phyloP scores from a whole-genome alignment of 2,888 invertebrate genomes.

The Noctua pronuba region DNA sequence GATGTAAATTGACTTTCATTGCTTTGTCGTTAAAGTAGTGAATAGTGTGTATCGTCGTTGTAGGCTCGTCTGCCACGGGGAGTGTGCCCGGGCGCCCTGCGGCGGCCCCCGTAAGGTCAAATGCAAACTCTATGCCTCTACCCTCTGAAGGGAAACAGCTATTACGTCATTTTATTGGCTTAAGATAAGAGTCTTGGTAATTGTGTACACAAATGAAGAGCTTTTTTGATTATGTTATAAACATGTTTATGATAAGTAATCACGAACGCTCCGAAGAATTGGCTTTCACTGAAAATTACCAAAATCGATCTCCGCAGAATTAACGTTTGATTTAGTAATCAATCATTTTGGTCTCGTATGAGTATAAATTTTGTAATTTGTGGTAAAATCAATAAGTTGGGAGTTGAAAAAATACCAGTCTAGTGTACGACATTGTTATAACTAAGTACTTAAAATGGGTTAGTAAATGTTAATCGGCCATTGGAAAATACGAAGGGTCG shows the following conservation, averaged over 20 bases:
- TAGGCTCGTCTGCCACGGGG: slow-evolving; percentile 58
- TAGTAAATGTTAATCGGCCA: background rate
- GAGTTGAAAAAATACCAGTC: background rate
- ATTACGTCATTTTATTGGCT: slow-evolving; percentile 78
- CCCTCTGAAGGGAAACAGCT: slow-evolving; percentile 72
- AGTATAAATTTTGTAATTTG: slow-evolving; percentile 1
- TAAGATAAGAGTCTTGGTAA: slow-evolving; percentile 74
- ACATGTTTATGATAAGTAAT: slow-evolving; percentile 65
- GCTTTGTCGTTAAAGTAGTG: slow-evolving; percentile 68
- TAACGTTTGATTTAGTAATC: too few relatives aligned
- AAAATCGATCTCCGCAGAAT: slow-evolving; percentile 7
- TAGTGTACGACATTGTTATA: background rate
- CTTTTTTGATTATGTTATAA: slow-evolving; percentile 68
- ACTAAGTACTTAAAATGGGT: background rate
- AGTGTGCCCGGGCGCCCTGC: slow-evolving; percentile 63
- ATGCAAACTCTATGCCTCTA: slow-evolving; percentile 78
- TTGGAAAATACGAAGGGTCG: slow-evolving; percentile 8
- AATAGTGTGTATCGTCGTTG: slow-evolving; percentile 59
- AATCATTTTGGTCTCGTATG: background rate
- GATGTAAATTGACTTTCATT: slow-evolving; percentile 76
- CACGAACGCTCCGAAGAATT: slow-evolving; percentile 34
- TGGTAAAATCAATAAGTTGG: background rate
- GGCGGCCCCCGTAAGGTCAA: slow-evolving; percentile 75
- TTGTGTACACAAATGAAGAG: slow-evolving; percentile 66
- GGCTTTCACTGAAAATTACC: slow-evolving; percentile 24